Evolutionary conservation across 2,113 vertebrate genomes (phyloP), one percentile per base, ranked within the genome.

Genomic region (Ctenomys sociabilis): DNA sequence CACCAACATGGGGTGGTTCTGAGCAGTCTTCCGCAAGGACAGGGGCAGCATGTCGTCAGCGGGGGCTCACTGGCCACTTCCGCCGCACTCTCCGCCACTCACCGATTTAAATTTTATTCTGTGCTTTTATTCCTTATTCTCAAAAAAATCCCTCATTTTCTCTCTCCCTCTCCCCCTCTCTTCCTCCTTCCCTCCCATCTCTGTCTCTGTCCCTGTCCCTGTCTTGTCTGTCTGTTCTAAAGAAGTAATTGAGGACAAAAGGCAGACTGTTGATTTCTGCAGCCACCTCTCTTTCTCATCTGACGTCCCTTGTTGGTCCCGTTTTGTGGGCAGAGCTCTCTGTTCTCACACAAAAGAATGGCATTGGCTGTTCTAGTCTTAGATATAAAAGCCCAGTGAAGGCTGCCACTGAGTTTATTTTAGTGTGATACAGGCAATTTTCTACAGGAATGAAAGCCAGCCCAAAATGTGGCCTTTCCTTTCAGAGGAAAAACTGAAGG

Each of bases 1-100:
- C 98, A 99, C 99, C 98, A 99, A 95, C 99, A 99, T 99, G 0
- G 99, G 99, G 95, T 99, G 99, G 98, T 99, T 99, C 98, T 99
- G 99, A 3, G 99, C 99, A 0, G 99, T 99, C 98, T 99, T 99
- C 98, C 99, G 96, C 95, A 99, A 98, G 0, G 99, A 99, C 63
- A 99, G 94, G 1, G 99, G 99, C 93, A 99, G 98, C 97, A 98
- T 98, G 54, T 24, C 93, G 85, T 54, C 82, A 54, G 88, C 82
- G 37, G 88, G 81, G 77, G 73, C 35, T 85, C 57, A 1, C 85
- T 52, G 91, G 92, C 63, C 92, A 96, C 97, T 96, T 86, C 90
- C 95, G 85, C 93, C 86, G 59, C 90, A 45, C 63, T 86, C 32
- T 61, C 66, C 12, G 72, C 84, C 49, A 52, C 72, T 96, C 92